phyloP scores from a whole-genome alignment of 2,113 vertebrate species.

The Gambusia holbrooki region DNA sequence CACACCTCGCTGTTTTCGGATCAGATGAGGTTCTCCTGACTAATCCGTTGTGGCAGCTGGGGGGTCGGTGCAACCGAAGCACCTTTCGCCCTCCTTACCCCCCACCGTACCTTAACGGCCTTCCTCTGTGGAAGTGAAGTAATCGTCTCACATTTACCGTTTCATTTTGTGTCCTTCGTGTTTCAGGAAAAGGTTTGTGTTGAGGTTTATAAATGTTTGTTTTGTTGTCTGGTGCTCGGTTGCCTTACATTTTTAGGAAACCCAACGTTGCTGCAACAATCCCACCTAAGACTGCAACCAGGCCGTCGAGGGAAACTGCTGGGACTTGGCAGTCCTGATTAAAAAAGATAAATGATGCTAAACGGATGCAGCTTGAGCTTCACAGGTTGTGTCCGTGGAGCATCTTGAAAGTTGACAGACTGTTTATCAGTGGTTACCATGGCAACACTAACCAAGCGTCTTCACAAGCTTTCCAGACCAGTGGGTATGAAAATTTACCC shows the following conservation, averaged over 20 bases:
- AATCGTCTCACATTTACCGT: slow-evolving; percentile 21
- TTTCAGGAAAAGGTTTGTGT: slow-evolving; percentile 39
- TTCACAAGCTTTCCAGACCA: slow-evolving; percentile 12
- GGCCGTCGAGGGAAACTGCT: slow-evolving; percentile 12
- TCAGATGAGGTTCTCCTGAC: slow-evolving; percentile 23
- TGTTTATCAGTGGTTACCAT: slow-evolving; percentile 39
- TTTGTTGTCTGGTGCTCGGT: slow-evolving; percentile 7
- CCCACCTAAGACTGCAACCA: background rate
- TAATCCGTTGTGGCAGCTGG: slow-evolving; percentile 42
- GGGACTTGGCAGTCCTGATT: slow-evolving; percentile 19
- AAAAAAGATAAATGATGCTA: background rate
- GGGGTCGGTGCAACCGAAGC: slow-evolving; percentile 37
- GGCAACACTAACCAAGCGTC: slow-evolving; percentile 51
- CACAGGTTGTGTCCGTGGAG: slow-evolving; percentile 17
- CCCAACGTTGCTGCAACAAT: background rate
- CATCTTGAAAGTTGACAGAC: slow-evolving; percentile 39
- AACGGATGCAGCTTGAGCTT: slow-evolving; percentile 11
- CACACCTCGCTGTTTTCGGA: slow-evolving; percentile 33
- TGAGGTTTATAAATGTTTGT: slow-evolving; percentile 14
- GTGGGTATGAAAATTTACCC: slow-evolving; percentile 6
- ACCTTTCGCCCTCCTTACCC: slow-evolving; percentile 28
- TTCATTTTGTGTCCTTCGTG: slow-evolving; percentile 15
- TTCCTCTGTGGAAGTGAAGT: slow-evolving; percentile 55
- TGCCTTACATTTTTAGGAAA: slow-evolving; percentile 16
- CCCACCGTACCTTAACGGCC: slow-evolving; percentile 57